Percentiles rank a stretch among this genome's conserved stretches.
Evolutionary conservation across 2,888 invertebrate genomes (phyloP).

Genomic region (Gymnocheta viridis): DNA sequence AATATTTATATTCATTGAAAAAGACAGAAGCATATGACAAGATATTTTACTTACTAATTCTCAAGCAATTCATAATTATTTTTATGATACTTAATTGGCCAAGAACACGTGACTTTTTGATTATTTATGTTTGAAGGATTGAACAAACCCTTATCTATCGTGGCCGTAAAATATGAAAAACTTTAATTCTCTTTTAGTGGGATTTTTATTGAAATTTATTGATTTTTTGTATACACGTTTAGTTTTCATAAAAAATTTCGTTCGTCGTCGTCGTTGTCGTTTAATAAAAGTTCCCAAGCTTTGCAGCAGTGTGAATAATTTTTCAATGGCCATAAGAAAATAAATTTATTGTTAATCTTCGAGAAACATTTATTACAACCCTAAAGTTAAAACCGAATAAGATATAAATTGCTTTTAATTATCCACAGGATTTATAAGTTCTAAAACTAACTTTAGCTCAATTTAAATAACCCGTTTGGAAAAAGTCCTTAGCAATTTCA

Average conservation of each 20-base stretch:
- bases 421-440: neutral
- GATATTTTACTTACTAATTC: slow-evolving; percentile 50
- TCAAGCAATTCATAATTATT: slow-evolving; percentile 51
- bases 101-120: slow-evolving; percentile 63
- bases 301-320: slow-evolving; percentile 39
- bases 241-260: neutral
- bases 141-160: slow-evolving; percentile 46
- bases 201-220: slow-evolving; percentile 41
- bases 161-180: neutral
- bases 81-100: slow-evolving; percentile 45
- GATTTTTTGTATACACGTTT: slow-evolving; percentile 23
- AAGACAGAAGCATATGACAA: neutral
- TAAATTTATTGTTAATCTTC: neutral
- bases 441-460: no score
- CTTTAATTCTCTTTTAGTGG: neutral
- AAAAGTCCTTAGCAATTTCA: no score
- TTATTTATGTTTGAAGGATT: slow-evolving; percentile 28
- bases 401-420: neutral
- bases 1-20: neutral
- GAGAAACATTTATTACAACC: neutral
- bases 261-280: slow-evolving; percentile 29
- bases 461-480: no score
- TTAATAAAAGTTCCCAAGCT: slow-evolving; percentile 49
- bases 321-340: slow-evolving; percentile 8
- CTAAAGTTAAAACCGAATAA: neutral